Evolutionary conservation across 2,888 invertebrate species (phyloP), one percentile per base, ranked within the genome.

Genomic region (Drosophila suboccidentalis): DNA sequence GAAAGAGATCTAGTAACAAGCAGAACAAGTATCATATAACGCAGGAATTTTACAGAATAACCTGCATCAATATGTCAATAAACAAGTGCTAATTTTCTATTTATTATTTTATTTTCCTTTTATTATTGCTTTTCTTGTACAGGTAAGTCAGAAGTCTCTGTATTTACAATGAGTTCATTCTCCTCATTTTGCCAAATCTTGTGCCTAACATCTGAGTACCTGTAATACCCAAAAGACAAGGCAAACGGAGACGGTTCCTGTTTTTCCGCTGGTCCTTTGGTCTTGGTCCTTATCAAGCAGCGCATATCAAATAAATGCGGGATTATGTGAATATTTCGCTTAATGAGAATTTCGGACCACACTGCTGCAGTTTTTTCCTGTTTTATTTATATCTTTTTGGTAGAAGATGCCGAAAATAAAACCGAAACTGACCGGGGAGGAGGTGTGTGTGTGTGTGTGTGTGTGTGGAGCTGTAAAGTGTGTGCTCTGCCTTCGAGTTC

Each of bases 251-350:
- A 29, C 38, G 26, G 64, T 62, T 78, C 50, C 59, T 59, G 50
- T 63, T 72, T 65, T 70, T 41, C 26, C 41, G 51, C 60, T 55
- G 68, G 64, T 77, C 66, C 70, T 71, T 54, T 46, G 55, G 62
- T 82, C 60, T 65, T 46, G 55, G 60, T 82, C 60, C 63, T 75
- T 90, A 87, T 90, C 89, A 64, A 68, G 69, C 61, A 71, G 65
- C 78, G 87, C 87, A 87, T 87, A 87, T 87, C 87, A 87, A 87
- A 87, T 90, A 87, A 87, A 87, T 87, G 87, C 89, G 87, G 87
- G 90, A 87, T 87, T 87, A 90, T 87, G 87, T 90, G 87, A 87
- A 89, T 87, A 84, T 87, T 87, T 87, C 90, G 82, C 82, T 90
- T 90, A 87, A 87, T 87, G 87, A 90, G 87, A 87, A 88, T 86